These are phyloP conservation scores for Antheraea mylitta DNA, from an alignment of 1,140 invertebrate species.

Conservation along the genomic window DNA sequence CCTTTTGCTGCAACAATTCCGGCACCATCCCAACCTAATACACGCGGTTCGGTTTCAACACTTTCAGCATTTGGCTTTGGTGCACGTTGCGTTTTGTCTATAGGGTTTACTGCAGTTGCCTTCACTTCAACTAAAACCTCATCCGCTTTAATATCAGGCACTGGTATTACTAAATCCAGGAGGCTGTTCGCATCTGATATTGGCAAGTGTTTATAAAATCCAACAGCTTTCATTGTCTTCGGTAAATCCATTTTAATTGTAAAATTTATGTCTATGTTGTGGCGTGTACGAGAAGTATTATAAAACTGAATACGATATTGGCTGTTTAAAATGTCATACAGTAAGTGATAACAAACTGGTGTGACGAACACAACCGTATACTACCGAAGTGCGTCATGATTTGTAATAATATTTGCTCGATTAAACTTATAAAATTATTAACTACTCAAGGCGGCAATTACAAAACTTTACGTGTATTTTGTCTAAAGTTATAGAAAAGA, in stretches of 20 bases:
- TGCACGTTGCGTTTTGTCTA: conserved; percentile 59
- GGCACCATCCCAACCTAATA: conserved; percentile 64
- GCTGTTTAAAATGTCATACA: too few species aligned
- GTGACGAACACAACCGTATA: too few species aligned
- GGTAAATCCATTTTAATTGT: conserved; percentile 27
- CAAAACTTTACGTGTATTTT: too few species aligned
- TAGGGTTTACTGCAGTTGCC: conserved; percentile 60
- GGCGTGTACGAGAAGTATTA: too few species aligned
- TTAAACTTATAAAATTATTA: too few species aligned
- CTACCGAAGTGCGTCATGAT: too few species aligned
- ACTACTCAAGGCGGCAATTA: too few species aligned
- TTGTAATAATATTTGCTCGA: too few species aligned
- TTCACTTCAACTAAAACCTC: conserved; percentile 65
- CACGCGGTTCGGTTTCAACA: conserved; percentile 39
- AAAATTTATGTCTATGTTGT: too few species aligned
- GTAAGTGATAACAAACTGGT: too few species aligned
- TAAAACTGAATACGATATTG: too few species aligned
- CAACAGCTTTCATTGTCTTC: conserved; percentile 60
- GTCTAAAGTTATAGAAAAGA: too few species aligned
- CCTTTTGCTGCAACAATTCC: conserved; percentile 56
- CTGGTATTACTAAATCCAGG: conserved; percentile 49
- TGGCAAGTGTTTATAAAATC: conserved; percentile 64
- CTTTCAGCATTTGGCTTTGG: conserved; percentile 42
- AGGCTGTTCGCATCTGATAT: conserved; percentile 54
- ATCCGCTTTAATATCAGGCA: conserved; percentile 41